Evolutionary conservation across 2,888 invertebrate species (phyloP).

Genomic region (Neoitamus cyanurus): DNA sequence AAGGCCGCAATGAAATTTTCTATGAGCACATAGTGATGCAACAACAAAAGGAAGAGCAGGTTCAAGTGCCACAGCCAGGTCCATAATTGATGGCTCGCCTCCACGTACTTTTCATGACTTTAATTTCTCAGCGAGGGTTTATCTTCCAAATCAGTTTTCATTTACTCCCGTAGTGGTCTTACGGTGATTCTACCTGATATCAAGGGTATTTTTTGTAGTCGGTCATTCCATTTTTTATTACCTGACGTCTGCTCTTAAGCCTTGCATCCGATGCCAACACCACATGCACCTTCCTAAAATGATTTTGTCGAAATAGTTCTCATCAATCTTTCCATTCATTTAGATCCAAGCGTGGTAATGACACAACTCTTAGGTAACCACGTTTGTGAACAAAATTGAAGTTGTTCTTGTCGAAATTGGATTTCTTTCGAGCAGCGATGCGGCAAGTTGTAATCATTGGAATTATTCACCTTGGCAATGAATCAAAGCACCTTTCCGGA

Average conservation of each 20-base stretch:
- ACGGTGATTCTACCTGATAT: not conserved
- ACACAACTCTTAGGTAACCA: not conserved
- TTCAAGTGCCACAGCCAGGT: constrained; percentile 5
- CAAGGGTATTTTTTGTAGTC: not conserved
- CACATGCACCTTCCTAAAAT: not conserved
- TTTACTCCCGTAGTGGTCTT: not conserved
- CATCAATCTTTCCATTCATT: constrained; percentile 5
- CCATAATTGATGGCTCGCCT: not conserved
- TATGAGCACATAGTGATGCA: not conserved
- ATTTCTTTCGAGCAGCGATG: not conserved
- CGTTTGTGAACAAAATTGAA: not conserved
- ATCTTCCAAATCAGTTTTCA: not conserved
- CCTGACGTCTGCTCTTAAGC: not conserved
- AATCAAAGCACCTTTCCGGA: not conserved
- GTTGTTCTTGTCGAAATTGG: not conserved
- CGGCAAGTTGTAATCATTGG: not conserved
- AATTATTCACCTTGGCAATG: not conserved
- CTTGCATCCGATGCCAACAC: not conserved
- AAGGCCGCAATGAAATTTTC: not conserved
- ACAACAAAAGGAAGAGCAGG: not conserved
- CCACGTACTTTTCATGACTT: constrained; percentile 1
- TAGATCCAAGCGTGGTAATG: not conserved
- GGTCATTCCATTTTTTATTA: not conserved
- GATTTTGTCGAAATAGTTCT: not conserved
- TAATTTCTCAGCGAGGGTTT: not conserved